A percentile compares a stretch with the other conserved stretches of the same genome.
Evolutionary conservation across 2,797 vertebrate genomes (phyloP).

Genomic region (Aplochiton taeniatus): DNA sequence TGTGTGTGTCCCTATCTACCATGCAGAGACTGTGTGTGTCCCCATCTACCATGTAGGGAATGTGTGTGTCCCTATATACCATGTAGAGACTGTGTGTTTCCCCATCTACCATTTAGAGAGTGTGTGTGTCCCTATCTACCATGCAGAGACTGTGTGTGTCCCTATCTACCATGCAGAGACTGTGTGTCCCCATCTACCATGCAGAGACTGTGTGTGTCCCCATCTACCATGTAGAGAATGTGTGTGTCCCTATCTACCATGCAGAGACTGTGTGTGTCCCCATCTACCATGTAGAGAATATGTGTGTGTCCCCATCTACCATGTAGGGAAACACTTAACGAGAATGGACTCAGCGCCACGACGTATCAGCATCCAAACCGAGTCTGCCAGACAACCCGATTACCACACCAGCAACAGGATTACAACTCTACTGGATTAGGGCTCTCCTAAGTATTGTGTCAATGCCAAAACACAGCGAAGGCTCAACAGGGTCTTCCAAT

Average conservation of each 20-base stretch:
- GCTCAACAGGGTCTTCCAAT: not conserved
- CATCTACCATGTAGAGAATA: no score
- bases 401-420: constrained; percentile 22
- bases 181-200: not conserved
- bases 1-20: not conserved
- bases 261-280: no score
- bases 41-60: constrained; percentile 6
- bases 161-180: not conserved
- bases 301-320: not conserved
- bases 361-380: not conserved
- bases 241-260: not conserved
- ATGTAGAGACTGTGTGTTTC: not conserved
- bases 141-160: constrained; percentile 2
- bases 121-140: not conserved
- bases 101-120: not conserved
- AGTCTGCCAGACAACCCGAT: constrained; percentile 25
- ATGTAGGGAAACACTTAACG: constrained; percentile 26
- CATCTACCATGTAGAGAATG: constrained; percentile 7
- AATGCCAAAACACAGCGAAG: not conserved
- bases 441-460: not conserved
- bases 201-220: constrained; percentile 3
- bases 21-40: constrained; percentile 2
- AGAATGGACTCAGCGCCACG: constrained; percentile 15
- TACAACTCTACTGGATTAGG: constrained; percentile 19
- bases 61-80: not conserved